These are phyloP conservation scores for Benthochromis sp. DNA, from an alignment of 2,113 vertebrate species.

Conservation along the genomic window DNA sequence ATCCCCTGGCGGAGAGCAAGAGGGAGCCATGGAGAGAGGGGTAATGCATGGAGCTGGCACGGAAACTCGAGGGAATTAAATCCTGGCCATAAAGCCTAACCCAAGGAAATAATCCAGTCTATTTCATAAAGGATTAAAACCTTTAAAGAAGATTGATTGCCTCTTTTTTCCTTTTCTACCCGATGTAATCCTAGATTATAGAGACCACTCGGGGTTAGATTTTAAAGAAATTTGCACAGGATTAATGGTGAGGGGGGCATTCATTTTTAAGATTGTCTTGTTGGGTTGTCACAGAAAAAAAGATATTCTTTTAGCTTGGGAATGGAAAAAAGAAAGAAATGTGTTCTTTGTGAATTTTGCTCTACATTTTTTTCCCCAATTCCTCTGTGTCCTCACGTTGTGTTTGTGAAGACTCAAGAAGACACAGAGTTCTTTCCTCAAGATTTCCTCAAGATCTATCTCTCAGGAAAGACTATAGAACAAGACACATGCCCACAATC, in stretches of 20 bases:
- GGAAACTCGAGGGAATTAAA: slow-evolving; percentile 65
- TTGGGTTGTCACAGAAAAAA: slow-evolving; percentile 24
- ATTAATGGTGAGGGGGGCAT: slow-evolving; percentile 37
- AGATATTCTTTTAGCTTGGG: background rate
- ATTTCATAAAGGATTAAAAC: slow-evolving; percentile 76
- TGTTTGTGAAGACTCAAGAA: background rate
- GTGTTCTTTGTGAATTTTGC: background rate
- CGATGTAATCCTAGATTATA: slow-evolving; percentile 73
- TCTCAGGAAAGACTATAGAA: background rate
- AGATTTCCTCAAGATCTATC: background rate
- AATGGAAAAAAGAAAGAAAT: background rate
- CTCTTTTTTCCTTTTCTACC: slow-evolving; percentile 59
- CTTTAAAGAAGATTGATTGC: slow-evolving; percentile 73
- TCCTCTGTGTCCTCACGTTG: background rate
- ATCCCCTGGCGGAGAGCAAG: slow-evolving; percentile 46
- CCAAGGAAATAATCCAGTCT: slow-evolving; percentile 73
- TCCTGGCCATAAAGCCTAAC: slow-evolving; percentile 64
- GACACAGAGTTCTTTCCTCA: background rate
- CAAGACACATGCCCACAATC: background rate
- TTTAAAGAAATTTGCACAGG: slow-evolving; percentile 61
- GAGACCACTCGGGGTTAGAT: slow-evolving; percentile 57
- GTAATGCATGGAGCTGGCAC: slow-evolving; percentile 22
- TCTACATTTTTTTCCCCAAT: background rate
- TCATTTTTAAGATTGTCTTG: slow-evolving; percentile 34
- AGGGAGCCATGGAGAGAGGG: slow-evolving; percentile 25